Evolutionary conservation across 2,113 vertebrate species (phyloP), one percentile per base, ranked within the genome.

Genomic region (Rhineura floridana): DNA sequence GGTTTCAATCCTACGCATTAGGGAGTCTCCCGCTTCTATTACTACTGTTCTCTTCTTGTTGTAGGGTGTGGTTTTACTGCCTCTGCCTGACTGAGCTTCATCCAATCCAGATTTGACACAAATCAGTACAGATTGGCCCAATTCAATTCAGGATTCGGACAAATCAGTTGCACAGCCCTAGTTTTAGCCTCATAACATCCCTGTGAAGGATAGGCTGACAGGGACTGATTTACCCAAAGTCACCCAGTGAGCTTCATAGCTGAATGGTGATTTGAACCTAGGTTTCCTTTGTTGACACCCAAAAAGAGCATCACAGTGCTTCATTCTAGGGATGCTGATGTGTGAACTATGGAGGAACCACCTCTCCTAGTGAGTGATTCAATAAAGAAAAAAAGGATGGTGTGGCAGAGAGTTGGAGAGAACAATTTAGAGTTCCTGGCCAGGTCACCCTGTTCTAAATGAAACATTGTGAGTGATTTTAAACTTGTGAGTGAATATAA

Each of bases 371-470:
- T 63, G 39, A 63, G 3, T 77, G 72, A 46, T 85, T 85, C 55
- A 85, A 33, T 76, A 63, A 85, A 72, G 55, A 28, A 77, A 46
- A 28, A n/a, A 59, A 5, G 33, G 39, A 81, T 21, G 42, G 15
- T 23, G 42, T 84, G 52, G 72, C 72, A 85, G 72, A 48, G 55
- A 76, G 39, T 63, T 48, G 81, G 28, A 84, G 25, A 59, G 84
- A 76, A 85, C 72, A 30, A 30, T 63, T 84, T 76, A 85, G 52
- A 76, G 39, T 63, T 76, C 55, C 84, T 76, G 52, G 52, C 73
- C 72, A 63, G 84, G 84, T 63, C 84, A 77, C 42, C 72, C 72
- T 63, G 55, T 77, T 77, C 72, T 63, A 63, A 85, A 19, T 77
- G 72, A 63, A 62, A 76, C 23, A 63, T 25, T 39, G 19, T 44